Percentiles rank a stretch among this genome's conserved stretches.
Conservation (phyloP, 2,797 vertebrate genomes). For the Hylomyscus alleni region DNA sequence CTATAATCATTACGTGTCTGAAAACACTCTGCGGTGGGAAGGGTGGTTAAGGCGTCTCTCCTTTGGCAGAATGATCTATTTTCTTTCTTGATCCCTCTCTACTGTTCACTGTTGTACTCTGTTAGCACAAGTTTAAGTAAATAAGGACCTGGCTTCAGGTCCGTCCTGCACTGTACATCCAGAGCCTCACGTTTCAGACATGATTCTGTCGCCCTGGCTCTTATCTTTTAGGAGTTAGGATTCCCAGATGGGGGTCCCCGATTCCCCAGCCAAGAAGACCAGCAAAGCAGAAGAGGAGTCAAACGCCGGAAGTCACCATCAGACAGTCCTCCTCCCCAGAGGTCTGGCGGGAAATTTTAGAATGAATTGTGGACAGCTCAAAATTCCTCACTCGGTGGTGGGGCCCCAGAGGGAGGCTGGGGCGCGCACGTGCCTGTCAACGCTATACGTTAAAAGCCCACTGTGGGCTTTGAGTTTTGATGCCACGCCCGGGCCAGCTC, state of each 20-base stretch:
- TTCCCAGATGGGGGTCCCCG: background rate
- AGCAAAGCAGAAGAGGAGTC: background rate
- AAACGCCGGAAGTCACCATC: background rate
- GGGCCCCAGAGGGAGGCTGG: background rate
- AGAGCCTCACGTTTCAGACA: background rate
- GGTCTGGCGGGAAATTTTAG: background rate
- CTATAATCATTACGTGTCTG: slow-evolving; percentile 2
- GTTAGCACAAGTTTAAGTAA: background rate
- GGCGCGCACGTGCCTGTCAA: background rate
- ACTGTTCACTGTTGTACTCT: background rate
- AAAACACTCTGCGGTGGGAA: slow-evolving; percentile 32
- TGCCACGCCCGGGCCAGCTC: background rate
- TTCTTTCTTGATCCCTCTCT: background rate
- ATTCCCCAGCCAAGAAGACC: background rate
- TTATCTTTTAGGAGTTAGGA: background rate
- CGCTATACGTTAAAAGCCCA: background rate
- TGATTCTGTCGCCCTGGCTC: background rate
- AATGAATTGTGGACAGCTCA: background rate
- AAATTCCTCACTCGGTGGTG: background rate
- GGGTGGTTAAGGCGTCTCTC: background rate
- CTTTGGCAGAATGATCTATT: background rate
- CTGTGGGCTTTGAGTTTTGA: background rate
- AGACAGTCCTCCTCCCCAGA: background rate
- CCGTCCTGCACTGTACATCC: background rate
- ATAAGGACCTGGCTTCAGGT: background rate